These are phyloP conservation scores for Eilema caniola DNA, from an alignment of 2,888 invertebrate genomes.

Conservation along the genomic window DNA sequence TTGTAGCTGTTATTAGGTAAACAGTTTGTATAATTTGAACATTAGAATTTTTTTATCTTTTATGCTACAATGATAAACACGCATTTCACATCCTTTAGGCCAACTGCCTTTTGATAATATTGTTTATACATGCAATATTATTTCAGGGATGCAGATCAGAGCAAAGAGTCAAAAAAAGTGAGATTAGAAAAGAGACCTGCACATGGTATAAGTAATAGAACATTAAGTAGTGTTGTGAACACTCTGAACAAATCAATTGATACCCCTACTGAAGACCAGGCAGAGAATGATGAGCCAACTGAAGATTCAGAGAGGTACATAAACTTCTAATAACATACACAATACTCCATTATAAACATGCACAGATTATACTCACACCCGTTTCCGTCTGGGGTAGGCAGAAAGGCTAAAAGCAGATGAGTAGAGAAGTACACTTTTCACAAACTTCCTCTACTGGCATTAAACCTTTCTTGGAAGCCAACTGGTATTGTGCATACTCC, in stretches of 20 bases:
- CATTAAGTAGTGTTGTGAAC: slow-evolving; percentile 74
- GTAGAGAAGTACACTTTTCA: too few species aligned
- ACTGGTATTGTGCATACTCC: too few species aligned
- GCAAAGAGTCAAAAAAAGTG: slow-evolving; percentile 68
- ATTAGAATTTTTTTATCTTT: neutral
- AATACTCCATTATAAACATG: too few species aligned
- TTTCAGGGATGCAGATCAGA: slow-evolving; percentile 74
- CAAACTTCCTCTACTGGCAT: neutral
- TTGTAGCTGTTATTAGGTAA: slow-evolving; percentile 91
- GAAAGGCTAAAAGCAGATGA: too few species aligned
- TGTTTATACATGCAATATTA: neutral
- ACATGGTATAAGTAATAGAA: slow-evolving; percentile 72
- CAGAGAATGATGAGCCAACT: slow-evolving; percentile 71
- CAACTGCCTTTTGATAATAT: neutral
- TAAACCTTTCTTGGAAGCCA: too few species aligned
- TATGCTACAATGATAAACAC: neutral
- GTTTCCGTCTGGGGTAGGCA: too few species aligned
- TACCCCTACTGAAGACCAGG: slow-evolving; percentile 63
- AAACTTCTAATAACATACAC: neutral
- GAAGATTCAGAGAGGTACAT: slow-evolving; percentile 75
- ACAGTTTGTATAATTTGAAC: neutral
- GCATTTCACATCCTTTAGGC: neutral
- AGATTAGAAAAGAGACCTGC: slow-evolving; percentile 73
- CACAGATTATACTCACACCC: too few species aligned
- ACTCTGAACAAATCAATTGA: slow-evolving; percentile 73